Conservation (phyloP, 2,888 invertebrate species). For the Dolomedes plantarius region DNA sequence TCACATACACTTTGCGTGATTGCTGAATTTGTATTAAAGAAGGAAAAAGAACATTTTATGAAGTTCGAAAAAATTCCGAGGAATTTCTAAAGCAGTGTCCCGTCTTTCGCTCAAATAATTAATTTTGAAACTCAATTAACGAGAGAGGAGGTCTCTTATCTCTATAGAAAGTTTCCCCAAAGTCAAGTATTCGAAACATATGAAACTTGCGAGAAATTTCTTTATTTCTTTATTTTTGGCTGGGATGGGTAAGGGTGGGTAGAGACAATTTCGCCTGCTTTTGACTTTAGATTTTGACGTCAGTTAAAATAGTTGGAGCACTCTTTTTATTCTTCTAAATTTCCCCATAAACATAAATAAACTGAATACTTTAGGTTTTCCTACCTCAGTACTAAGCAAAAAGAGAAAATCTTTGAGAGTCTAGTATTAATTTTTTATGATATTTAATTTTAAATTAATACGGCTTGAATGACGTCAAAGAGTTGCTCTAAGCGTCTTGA, state of each 20-base stretch:
- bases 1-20: slow-evolving; percentile 23
- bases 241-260: no score
- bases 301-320: background rate
- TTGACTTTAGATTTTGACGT: slow-evolving; percentile 1
- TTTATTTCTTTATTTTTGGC: background rate
- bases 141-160: slow-evolving; percentile 26
- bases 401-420: no score
- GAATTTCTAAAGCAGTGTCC: slow-evolving; percentile 8
- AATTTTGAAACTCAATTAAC: slow-evolving; percentile 44
- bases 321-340: background rate
- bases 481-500: no score
- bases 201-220: background rate
- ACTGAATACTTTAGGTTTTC: no score
- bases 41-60: slow-evolving; percentile 5
- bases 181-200: slow-evolving; percentile 10
- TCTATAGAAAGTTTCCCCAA: slow-evolving; percentile 10
- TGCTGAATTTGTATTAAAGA: background rate
- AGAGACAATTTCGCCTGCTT: background rate
- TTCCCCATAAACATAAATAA: no score
- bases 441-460: no score
- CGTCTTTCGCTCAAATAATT: slow-evolving; percentile 16
- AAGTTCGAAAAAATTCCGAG: background rate
- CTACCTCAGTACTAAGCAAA: no score
- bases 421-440: no score
- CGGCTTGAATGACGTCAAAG: no score